Evolutionary conservation across 2,113 vertebrate species (phyloP).

Genomic region (Anseranas semipalmata): DNA sequence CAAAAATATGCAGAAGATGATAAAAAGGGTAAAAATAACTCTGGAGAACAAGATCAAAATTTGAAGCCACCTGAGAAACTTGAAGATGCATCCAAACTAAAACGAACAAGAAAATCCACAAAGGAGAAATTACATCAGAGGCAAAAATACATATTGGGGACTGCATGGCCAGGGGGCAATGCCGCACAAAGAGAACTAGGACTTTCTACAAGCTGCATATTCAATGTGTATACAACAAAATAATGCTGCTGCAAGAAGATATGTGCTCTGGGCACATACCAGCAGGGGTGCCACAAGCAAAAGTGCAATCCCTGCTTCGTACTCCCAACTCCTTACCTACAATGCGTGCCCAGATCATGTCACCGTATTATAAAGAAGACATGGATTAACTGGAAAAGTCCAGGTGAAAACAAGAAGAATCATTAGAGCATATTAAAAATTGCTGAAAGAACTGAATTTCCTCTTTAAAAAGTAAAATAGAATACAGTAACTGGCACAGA

Average conservation of each 20-base stretch:
- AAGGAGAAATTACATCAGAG: background rate
- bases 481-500: background rate
- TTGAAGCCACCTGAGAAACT: background rate
- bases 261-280: fast-evolving
- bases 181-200: background rate
- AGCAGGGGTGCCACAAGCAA: fast-evolving
- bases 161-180: background rate
- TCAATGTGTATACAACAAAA: fast-evolving
- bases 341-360: fast-evolving
- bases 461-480: background rate
- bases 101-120: background rate
- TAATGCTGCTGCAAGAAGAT: background rate
- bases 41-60: background rate
- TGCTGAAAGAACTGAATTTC: background rate
- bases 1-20: constrained; percentile 6
- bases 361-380: fast-evolving
- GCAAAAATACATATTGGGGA: background rate
- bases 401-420: background rate
- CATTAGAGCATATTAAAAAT: background rate
- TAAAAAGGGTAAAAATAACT: constrained; percentile 8
- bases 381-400: background rate
- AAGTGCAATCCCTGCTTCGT: background rate
- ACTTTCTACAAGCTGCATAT: background rate
- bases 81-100: background rate
- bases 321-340: background rate